Conservation (phyloP, 2,888 invertebrate species). For the Coleophora flavipennella region DNA sequence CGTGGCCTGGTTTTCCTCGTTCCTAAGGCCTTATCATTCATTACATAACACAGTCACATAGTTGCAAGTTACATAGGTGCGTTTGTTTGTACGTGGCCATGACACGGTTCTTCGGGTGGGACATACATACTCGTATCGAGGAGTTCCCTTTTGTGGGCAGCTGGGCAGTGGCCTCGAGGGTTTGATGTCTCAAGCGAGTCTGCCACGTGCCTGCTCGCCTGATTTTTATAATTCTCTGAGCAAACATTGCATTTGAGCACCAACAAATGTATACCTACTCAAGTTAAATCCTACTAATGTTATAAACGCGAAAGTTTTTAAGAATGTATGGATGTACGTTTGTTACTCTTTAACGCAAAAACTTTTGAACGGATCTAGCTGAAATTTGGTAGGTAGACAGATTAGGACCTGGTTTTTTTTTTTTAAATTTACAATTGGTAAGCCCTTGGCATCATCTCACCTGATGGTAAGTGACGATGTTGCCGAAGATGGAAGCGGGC, state of each 20-base stretch:
- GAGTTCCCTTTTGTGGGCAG: constrained; percentile 44
- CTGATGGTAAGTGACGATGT: too few relatives aligned
- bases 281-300: too few relatives aligned
- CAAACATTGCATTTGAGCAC: constrained; percentile 22
- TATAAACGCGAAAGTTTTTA: too few relatives aligned
- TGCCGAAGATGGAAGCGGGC: too few relatives aligned
- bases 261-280: constrained; percentile 1
- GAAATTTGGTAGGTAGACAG: too few relatives aligned
- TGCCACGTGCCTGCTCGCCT: constrained; percentile 10
- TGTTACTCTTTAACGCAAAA: too few relatives aligned
- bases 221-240: constrained; percentile 22
- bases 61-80: constrained; percentile 39
- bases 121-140: constrained; percentile 43
- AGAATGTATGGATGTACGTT: too few relatives aligned
- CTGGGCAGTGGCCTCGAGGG: constrained; percentile 4
- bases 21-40: constrained; percentile 20
- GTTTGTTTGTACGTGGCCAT: constrained; percentile 50
- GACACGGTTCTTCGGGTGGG: constrained; percentile 58
- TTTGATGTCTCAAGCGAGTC: constrained; percentile 25
- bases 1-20: not conserved
- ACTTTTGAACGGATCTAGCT: too few relatives aligned
- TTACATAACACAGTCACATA: constrained; percentile 32
- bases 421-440: too few relatives aligned
- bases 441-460: too few relatives aligned
- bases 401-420: too few relatives aligned